phyloP scores from a whole-genome alignment of 2,797 vertebrate genomes.

The Pseudochirops corinnae region DNA sequence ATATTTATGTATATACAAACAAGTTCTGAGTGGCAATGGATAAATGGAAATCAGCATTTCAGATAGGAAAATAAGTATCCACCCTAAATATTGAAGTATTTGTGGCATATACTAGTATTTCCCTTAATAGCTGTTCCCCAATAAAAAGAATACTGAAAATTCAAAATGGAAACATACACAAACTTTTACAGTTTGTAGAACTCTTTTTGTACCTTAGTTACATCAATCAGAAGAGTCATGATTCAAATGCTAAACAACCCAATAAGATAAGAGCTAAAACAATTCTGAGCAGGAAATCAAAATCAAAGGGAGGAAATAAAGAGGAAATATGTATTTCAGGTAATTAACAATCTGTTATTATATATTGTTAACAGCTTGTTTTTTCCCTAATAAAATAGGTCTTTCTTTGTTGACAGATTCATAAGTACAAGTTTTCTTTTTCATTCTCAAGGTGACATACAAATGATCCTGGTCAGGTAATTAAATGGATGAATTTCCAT shows the following conservation, averaged over 20 bases:
- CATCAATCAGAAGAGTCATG: background rate
- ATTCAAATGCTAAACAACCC: slow-evolving; percentile 32
- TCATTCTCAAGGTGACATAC: slow-evolving; percentile 45
- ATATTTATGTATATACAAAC: background rate
- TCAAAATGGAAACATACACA: slow-evolving; percentile 14
- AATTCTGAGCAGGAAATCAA: background rate
- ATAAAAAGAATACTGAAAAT: slow-evolving; percentile 25
- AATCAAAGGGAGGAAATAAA: slow-evolving; percentile 5
- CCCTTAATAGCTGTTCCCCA: slow-evolving; percentile 37
- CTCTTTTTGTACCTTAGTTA: slow-evolving; percentile 10
- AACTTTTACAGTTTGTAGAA: slow-evolving; percentile 1
- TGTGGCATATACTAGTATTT: background rate
- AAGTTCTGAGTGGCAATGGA: background rate
- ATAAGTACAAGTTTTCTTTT: slow-evolving; percentile 56
- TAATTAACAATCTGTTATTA: slow-evolving; percentile 40
- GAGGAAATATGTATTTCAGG: slow-evolving; percentile 24
- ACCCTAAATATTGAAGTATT: slow-evolving; percentile 1
- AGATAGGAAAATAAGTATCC: background rate
- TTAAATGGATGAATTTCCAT: background rate
- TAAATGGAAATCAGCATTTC: background rate
- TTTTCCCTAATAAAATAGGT: slow-evolving; percentile 40
- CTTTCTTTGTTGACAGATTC: slow-evolving; percentile 55
- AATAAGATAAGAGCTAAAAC: slow-evolving; percentile 4
- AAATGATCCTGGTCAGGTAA: slow-evolving; percentile 37
- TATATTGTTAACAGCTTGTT: background rate